Percentiles rank a stretch among this genome's conserved stretches.
Evolutionary conservation across 2,113 vertebrate genomes (phyloP).

Genomic region (Lophius piscatorius): DNA sequence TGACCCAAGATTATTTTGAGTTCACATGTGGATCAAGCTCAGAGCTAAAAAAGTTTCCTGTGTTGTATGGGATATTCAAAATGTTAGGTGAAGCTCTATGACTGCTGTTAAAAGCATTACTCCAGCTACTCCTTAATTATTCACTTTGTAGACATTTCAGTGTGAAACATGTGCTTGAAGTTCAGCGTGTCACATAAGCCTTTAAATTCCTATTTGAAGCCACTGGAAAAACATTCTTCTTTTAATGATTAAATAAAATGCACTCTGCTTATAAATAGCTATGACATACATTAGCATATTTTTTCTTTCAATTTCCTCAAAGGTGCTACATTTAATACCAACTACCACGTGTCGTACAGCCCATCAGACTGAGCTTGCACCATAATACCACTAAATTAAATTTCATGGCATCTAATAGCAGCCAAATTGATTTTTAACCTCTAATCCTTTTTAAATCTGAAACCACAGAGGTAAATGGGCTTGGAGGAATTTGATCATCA

Average conservation of each 20-base stretch:
- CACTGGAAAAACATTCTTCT: conserved; percentile 36
- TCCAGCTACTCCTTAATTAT: conserved; percentile 55
- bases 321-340: conserved; percentile 18
- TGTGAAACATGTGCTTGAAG: conserved; percentile 55
- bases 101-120: conserved; percentile 45
- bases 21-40: conserved; percentile 47
- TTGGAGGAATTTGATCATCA: conserved; percentile 71
- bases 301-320: conserved; percentile 36
- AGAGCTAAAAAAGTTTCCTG: conserved; percentile 35
- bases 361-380: conserved; percentile 22
- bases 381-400: conserved; percentile 53
- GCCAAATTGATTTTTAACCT: conserved; percentile 73
- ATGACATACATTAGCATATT: conserved; percentile 36
- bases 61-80: conserved; percentile 40
- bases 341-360: conserved; percentile 11
- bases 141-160: conserved; percentile 63
- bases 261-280: conserved; percentile 31
- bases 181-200: conserved; percentile 35
- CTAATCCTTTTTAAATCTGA: conserved; percentile 73
- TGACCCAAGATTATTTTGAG: conserved; percentile 49
- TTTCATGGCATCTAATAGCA: conserved; percentile 66
- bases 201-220: conserved; percentile 48
- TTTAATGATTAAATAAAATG: conserved; percentile 28
- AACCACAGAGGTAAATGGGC: conserved; percentile 66
- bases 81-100: conserved; percentile 36